These are phyloP conservation scores for Trachythela sp. DNA, from an alignment of 64 coral and sea anemone species.

Conservation along the genomic window DNA sequence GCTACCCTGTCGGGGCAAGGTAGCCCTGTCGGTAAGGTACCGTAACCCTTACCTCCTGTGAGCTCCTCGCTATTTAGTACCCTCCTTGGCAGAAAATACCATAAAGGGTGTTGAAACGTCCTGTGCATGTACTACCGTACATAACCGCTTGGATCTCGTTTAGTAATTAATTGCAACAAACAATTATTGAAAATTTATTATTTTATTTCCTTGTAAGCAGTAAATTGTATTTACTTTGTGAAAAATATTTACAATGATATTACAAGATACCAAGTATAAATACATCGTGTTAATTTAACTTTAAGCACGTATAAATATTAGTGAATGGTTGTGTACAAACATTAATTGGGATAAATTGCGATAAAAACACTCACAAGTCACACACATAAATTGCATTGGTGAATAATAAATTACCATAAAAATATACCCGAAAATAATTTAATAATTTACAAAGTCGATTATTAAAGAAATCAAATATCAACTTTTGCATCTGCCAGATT, in stretches of 20 bases:
- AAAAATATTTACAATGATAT: background rate
- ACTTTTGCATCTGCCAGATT: background rate
- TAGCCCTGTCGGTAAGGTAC: too few relatives aligned
- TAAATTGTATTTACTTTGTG: background rate
- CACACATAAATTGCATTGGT: background rate
- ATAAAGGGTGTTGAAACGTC: too few relatives aligned
- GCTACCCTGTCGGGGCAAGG: too few relatives aligned
- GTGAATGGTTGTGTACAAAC: background rate
- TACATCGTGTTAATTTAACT: background rate
- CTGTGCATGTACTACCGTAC: too few relatives aligned
- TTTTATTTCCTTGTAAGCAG: background rate
- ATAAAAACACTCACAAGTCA: background rate
- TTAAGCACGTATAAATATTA: constrained; percentile 10
- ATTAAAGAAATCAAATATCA: background rate
- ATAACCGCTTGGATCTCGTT: too few relatives aligned
- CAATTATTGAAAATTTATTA: too few relatives aligned
- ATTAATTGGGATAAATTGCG: background rate
- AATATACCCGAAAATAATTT: background rate
- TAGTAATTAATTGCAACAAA: too few relatives aligned
- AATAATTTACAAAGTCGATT: background rate
- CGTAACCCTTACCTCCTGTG: too few relatives aligned
- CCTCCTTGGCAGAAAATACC: too few relatives aligned
- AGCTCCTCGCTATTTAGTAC: too few relatives aligned
- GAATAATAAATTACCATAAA: background rate
- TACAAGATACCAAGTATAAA: background rate